These are phyloP conservation scores for Lissonota sp. DNA, from an alignment of 2,888 invertebrate species.

Conservation along the genomic window DNA sequence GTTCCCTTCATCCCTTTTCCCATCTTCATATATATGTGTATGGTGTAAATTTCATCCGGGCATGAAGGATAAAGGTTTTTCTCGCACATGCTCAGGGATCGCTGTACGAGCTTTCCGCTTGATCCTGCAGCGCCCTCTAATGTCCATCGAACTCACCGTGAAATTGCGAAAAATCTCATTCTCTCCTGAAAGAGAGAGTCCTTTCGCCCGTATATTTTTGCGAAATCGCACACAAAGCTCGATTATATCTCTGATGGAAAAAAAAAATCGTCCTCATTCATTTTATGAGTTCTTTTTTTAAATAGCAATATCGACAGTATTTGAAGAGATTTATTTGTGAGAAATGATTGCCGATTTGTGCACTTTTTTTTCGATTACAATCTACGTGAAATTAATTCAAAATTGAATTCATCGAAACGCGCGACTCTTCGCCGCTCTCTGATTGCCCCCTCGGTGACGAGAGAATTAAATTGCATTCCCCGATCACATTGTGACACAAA, in stretches of 20 bases:
- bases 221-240: background rate
- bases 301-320: too few relatives aligned
- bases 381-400: too few relatives aligned
- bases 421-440: constrained; percentile 12
- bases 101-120: background rate
- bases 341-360: too few relatives aligned
- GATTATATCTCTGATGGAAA: background rate
- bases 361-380: too few relatives aligned
- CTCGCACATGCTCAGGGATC: too few relatives aligned
- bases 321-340: too few relatives aligned
- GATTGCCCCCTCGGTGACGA: constrained; percentile 16
- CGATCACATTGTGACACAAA: constrained; percentile 27
- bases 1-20: background rate
- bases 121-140: background rate
- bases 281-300: background rate
- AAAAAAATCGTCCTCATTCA: background rate
- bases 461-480: constrained; percentile 33
- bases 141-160: background rate
- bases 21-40: background rate
- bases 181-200: background rate
- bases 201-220: too few relatives aligned
- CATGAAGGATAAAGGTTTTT: background rate
- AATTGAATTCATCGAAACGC: background rate
- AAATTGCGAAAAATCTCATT: background rate
- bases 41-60: background rate